phyloP scores from a whole-genome alignment of 2,797 vertebrate species.

The Chrosomus eos region DNA sequence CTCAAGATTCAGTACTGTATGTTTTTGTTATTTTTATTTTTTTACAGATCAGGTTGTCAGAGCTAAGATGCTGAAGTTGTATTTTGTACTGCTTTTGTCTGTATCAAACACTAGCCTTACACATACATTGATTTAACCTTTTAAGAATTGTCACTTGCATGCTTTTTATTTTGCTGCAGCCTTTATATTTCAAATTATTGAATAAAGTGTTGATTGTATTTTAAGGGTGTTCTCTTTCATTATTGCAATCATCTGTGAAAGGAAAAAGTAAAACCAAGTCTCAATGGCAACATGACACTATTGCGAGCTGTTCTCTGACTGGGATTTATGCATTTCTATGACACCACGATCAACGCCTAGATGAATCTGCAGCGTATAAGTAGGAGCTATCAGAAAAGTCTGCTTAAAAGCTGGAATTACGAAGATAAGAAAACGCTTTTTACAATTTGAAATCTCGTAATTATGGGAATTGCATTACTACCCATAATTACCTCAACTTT shows the following conservation, averaged over 20 bases:
- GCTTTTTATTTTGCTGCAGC: constrained; percentile 66
- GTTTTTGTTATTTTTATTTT: too few species aligned
- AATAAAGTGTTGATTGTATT: constrained; percentile 53
- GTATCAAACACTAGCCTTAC: constrained; percentile 48
- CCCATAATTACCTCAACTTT: too few species aligned
- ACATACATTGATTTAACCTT: constrained; percentile 60
- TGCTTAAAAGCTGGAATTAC: too few species aligned
- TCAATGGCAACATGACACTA: not conserved
- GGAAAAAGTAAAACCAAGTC: not conserved
- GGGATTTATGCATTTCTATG: not conserved
- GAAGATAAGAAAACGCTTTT: too few species aligned
- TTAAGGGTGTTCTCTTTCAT: not conserved
- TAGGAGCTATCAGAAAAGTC: too few species aligned
- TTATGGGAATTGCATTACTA: too few species aligned
- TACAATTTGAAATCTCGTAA: too few species aligned
- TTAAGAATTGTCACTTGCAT: constrained; percentile 65
- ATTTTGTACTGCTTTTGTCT: constrained; percentile 46
- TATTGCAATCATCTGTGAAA: not conserved
- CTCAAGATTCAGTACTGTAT: constrained; percentile 42
- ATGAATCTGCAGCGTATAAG: too few species aligned
- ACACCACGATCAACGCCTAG: too few species aligned
- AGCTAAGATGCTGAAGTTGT: constrained; percentile 19
- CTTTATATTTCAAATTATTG: constrained; percentile 65
- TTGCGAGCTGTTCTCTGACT: not conserved
- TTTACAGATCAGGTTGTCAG: not conserved